A percentile compares a stretch with the other conserved stretches of the same genome.
Evolutionary conservation across 1,140 invertebrate genomes (phyloP).

Genomic region (Stratiolaelaps scimitus): DNA sequence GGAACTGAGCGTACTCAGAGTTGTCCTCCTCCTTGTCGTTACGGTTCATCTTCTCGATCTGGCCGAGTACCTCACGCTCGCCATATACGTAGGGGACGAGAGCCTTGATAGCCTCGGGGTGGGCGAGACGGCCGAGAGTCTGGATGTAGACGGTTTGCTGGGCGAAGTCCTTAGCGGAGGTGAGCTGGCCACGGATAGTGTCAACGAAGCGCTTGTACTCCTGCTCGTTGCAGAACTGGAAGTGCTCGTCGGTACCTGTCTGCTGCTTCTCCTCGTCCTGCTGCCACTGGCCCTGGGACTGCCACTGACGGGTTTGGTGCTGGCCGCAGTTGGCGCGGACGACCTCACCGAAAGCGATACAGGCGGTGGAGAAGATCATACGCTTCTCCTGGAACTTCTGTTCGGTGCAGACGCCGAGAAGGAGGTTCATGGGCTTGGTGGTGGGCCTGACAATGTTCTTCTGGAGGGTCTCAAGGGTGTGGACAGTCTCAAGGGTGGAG

Average conservation of each 20-base stretch:
- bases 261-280: background rate
- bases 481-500: constrained; percentile 23
- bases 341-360: background rate
- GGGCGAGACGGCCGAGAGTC: constrained; percentile 25
- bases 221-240: constrained; percentile 1
- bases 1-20: constrained; percentile 24
- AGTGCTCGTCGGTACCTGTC: background rate
- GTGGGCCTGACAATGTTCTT: constrained; percentile 7
- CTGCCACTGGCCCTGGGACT: background rate
- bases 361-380: background rate
- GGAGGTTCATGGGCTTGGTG: background rate
- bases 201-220: constrained; percentile 19
- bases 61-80: constrained; percentile 1
- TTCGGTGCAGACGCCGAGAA: background rate
- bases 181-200: background rate
- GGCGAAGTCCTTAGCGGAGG: constrained; percentile 10
- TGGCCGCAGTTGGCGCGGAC: constrained; percentile 19
- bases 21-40: constrained; percentile 3
- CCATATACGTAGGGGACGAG: constrained; percentile 25
- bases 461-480: background rate
- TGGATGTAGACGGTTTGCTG: constrained; percentile 20
- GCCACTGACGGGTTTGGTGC: background rate
- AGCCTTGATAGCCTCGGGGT: constrained; percentile 20
- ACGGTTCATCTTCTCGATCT: constrained; percentile 1
- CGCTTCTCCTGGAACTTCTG: constrained; percentile 9